These are phyloP conservation scores for Asarcornis scutulata DNA, from an alignment of 2,113 vertebrate species.

Conservation along the genomic window DNA sequence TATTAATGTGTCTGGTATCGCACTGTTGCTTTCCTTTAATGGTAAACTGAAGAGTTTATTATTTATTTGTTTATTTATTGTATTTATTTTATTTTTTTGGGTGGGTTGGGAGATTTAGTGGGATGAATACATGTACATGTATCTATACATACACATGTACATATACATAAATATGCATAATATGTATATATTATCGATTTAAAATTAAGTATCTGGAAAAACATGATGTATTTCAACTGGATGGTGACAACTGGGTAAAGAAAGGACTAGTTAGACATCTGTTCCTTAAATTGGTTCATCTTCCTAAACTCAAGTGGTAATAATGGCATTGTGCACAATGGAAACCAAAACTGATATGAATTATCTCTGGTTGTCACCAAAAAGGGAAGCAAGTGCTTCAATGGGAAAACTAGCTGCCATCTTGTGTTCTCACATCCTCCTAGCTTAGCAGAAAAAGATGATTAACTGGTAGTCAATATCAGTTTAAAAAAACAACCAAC, in stretches of 20 bases:
- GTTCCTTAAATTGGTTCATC: slow-evolving; percentile 1
- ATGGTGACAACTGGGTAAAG: neutral
- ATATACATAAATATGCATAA: too few relatives aligned
- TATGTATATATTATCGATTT: neutral
- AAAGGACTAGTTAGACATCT: neutral
- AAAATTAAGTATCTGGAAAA: neutral
- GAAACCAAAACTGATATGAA: neutral
- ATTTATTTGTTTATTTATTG: too few relatives aligned
- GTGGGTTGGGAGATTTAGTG: too few relatives aligned
- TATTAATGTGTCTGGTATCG: neutral
- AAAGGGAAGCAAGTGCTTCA: neutral
- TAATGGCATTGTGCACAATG: neutral
- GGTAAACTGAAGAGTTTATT: neutral
- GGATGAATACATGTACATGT: too few relatives aligned
- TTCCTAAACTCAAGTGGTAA: neutral
- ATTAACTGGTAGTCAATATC: neutral
- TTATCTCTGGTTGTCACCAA: neutral
- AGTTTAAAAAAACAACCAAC: neutral
- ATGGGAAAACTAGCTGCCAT: neutral
- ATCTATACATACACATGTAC: too few relatives aligned
- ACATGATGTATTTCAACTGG: neutral
- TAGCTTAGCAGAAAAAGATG: neutral
- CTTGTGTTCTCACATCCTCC: neutral
- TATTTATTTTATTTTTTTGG: too few relatives aligned
- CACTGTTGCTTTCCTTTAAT: neutral